phyloP scores from a whole-genome alignment of 2,888 invertebrate genomes.

The Neoascia interrupta region DNA sequence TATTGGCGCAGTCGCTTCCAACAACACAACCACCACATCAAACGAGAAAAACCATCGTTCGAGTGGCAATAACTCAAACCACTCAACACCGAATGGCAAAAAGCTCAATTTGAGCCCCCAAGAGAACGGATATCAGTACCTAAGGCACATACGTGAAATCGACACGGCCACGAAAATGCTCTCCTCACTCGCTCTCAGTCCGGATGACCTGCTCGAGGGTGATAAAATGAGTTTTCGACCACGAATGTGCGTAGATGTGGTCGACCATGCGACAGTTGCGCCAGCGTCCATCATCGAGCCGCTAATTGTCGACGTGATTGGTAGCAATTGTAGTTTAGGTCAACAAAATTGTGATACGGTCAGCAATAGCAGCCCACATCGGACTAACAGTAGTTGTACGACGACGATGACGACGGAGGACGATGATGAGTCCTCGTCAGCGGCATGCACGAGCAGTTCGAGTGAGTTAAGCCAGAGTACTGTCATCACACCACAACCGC shows the following conservation, averaged over 20 bases:
- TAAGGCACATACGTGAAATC: slow-evolving; percentile 79
- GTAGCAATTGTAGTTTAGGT: slow-evolving; percentile 66
- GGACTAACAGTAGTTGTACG: slow-evolving; percentile 36
- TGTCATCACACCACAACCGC: slow-evolving; percentile 70
- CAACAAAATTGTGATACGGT: slow-evolving; percentile 69
- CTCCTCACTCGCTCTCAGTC: slow-evolving; percentile 74
- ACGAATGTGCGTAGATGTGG: slow-evolving; percentile 72
- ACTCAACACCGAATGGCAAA: slow-evolving; percentile 66
- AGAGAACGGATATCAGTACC: slow-evolving; percentile 79
- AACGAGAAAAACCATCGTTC: slow-evolving; percentile 71
- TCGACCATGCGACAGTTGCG: slow-evolving; percentile 73
- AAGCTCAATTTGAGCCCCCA: slow-evolving; percentile 73
- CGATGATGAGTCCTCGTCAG: slow-evolving; percentile 76
- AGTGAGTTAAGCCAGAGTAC: slow-evolving; percentile 78
- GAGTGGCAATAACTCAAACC: slow-evolving; percentile 51
- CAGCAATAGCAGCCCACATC: slow-evolving; percentile 70
- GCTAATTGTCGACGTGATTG: slow-evolving; percentile 75
- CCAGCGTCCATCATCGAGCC: slow-evolving; percentile 70
- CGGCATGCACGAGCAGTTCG: slow-evolving; percentile 77
- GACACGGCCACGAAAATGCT: slow-evolving; percentile 78
- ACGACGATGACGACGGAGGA: slow-evolving; percentile 73
- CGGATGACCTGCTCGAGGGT: slow-evolving; percentile 73
- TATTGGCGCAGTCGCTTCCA: too few species aligned
- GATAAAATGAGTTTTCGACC: slow-evolving; percentile 73
- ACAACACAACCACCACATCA: slow-evolving; percentile 35